Evolutionary conservation across 2,888 invertebrate genomes (phyloP).

Genomic region (Pammene aurita): DNA sequence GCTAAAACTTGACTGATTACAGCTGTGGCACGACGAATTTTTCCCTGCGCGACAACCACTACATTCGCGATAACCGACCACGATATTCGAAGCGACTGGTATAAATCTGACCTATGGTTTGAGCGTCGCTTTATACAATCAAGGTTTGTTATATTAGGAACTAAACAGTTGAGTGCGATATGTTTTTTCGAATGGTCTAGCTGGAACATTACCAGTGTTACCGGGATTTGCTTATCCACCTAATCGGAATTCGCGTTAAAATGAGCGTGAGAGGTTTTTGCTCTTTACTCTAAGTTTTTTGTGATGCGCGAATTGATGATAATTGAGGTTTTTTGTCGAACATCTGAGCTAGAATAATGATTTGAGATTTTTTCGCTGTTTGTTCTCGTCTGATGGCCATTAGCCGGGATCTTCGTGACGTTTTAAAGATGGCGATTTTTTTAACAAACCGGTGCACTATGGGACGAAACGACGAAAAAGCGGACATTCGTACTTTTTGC

Average conservation of each 20-base stretch:
- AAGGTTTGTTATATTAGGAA: neutral
- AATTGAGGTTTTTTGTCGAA: slow-evolving; percentile 30
- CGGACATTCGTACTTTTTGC: no score
- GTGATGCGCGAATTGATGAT: slow-evolving; percentile 37
- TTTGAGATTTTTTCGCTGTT: slow-evolving; percentile 22
- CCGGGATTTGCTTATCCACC: slow-evolving; percentile 62
- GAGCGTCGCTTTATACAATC: neutral
- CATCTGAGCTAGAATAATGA: slow-evolving; percentile 33
- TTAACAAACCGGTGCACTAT: no score
- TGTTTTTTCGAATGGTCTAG: neutral
- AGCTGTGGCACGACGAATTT: slow-evolving; percentile 67
- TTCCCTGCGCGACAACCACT: slow-evolving; percentile 57
- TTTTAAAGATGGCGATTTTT: slow-evolving; percentile 4
- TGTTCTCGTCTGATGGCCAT: slow-evolving; percentile 2
- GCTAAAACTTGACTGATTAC: slow-evolving; percentile 79
- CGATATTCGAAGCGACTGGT: neutral
- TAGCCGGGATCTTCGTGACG: neutral
- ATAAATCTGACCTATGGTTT: neutral
- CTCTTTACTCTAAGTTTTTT: slow-evolving; percentile 38
- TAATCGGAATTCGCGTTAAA: slow-evolving; percentile 64
- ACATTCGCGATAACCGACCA: slow-evolving; percentile 51
- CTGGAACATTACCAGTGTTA: slow-evolving; percentile 65
- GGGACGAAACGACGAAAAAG: no score
- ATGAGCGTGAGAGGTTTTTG: slow-evolving; percentile 41
- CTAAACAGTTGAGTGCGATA: neutral